phyloP scores from a whole-genome alignment of 2,797 vertebrate genomes.

The Sandelia bainsii region DNA sequence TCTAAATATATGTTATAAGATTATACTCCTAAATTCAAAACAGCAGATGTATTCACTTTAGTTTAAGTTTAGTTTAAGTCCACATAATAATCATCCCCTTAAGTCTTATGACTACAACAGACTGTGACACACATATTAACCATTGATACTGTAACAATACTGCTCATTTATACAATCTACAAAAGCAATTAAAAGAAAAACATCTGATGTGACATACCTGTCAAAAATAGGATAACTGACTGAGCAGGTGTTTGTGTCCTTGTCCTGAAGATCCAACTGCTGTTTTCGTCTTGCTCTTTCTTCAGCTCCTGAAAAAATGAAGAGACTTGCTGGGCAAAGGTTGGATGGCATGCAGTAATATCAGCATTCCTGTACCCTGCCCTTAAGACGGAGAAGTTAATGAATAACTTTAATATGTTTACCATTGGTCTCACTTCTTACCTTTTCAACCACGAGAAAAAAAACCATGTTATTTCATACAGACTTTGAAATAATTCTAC shows the following conservation, averaged over 20 bases:
- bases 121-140: background rate
- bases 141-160: background rate
- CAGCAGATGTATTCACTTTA: background rate
- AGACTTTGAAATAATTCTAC: background rate
- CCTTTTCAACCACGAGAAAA: background rate
- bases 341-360: constrained; percentile 46
- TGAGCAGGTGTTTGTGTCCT: constrained; percentile 12
- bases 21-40: background rate
- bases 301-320: constrained; percentile 31
- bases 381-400: constrained; percentile 72
- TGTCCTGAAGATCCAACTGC: background rate
- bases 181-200: background rate
- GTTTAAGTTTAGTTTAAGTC: too few species aligned
- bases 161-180: background rate
- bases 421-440: background rate
- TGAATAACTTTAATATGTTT: constrained; percentile 69
- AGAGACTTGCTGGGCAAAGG: constrained; percentile 72
- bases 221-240: background rate
- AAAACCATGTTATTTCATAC: background rate
- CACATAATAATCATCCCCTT: background rate
- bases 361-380: constrained; percentile 21
- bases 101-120: constrained; percentile 24
- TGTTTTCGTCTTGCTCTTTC: constrained; percentile 40
- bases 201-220: constrained; percentile 50
- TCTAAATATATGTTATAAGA: background rate